Evolutionary conservation across 2,797 vertebrate species (phyloP).

Genomic region (Manis javanica): DNA sequence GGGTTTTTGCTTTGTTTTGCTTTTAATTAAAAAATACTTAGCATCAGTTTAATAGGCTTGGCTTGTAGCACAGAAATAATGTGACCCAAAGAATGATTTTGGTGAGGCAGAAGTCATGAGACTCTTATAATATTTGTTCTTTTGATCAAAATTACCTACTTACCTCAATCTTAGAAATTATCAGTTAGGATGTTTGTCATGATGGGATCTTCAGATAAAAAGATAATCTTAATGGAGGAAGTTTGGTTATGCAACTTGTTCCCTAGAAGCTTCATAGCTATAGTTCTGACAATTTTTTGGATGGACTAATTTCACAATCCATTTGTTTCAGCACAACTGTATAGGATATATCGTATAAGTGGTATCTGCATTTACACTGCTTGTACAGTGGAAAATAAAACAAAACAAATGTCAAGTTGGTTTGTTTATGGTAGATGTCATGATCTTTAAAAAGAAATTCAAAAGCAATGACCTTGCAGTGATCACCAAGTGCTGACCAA

Average conservation of each 20-base stretch:
- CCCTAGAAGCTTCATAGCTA: background rate
- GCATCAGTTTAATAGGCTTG: background rate
- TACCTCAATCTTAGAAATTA: background rate
- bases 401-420: background rate
- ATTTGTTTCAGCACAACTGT: background rate
- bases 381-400: background rate
- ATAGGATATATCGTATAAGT: background rate
- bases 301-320: background rate
- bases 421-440: background rate
- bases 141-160: background rate
- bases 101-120: background rate
- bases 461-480: background rate
- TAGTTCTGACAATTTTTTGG: background rate
- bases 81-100: background rate
- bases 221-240: background rate
- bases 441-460: background rate
- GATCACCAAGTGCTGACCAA: background rate
- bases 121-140: background rate
- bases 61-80: background rate
- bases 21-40: background rate
- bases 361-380: background rate
- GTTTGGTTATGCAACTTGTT: background rate
- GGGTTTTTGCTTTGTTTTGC: background rate
- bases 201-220: constrained; percentile 15
- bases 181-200: background rate